These are phyloP conservation scores for Cynopterus brachyotis DNA, from an alignment of 2,113 vertebrate species.

Conservation along the genomic window DNA sequence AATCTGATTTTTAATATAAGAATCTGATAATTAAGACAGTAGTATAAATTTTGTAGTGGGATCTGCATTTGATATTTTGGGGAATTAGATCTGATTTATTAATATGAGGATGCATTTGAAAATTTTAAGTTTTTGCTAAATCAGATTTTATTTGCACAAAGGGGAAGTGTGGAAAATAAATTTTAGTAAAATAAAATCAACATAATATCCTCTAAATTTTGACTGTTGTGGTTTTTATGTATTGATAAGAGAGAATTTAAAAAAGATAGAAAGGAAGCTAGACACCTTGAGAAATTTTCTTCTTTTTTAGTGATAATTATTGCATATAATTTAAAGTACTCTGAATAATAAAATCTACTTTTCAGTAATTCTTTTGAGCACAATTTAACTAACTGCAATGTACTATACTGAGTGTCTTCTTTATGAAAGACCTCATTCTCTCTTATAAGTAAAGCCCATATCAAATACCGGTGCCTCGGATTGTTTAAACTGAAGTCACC, in stretches of 20 bases:
- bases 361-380: not conserved
- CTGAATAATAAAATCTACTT: not conserved
- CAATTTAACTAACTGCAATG: not conserved
- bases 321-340: not conserved
- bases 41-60: not conserved
- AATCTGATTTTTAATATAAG: conserved; percentile 39
- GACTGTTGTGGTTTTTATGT: not conserved
- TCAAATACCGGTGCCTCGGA: not conserved
- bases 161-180: not conserved
- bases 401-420: not conserved
- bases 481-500: conserved; percentile 28
- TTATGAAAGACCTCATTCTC: not conserved
- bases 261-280: not conserved
- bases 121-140: not conserved
- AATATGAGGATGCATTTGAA: not conserved
- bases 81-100: conserved; percentile 45
- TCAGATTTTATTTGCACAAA: conserved; percentile 6
- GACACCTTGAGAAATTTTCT: not conserved
- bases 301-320: not conserved
- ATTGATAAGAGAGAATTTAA: not conserved
- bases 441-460: not conserved
- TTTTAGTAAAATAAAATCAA: conserved; percentile 8
- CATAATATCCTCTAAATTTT: not conserved
- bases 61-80: conserved; percentile 8
- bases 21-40: not conserved